Evolutionary conservation across 2,888 invertebrate genomes (phyloP), one percentile per base, ranked within the genome.

Genomic region (Tenthredo amoena): DNA sequence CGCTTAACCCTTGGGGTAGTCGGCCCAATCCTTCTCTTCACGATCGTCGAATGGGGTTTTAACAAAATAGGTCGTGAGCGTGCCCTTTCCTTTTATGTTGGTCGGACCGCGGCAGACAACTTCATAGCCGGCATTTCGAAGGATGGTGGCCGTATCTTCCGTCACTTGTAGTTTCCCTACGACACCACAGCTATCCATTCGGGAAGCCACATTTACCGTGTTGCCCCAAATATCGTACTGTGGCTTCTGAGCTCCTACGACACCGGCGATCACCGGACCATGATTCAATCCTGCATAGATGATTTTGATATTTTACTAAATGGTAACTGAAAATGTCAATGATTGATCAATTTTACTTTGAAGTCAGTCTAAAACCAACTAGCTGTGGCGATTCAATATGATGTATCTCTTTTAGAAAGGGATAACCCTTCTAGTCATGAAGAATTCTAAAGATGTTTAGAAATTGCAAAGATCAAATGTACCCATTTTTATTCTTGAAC

Each of bases 191-290:
- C 98, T 98, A 94, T 99, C 99, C 99, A 99, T 99, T 79, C 99
- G 94, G 6, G 98, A 98, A 0, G 99, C 99, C 15, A 99, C 98
- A 93, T 99, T 99, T 21, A 99, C 99, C 0, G 99, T 99, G 94
- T 99, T 99, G 18, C 99, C 99, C 99, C 99, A 99, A 89, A 99
- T 99, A 92, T 99, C 99, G 94, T 99, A 99, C 94, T 99, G 99
- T 0, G 99, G 99, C 92, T 99, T 99, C 93, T 99, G 98, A 0
- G 99, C 99, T 0, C 99, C 99, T 37, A 99, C 98, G 26, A 99
- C 99, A 0, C 99, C 99, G 0, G 99, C 99, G 92, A 99, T 99
- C 37, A 99, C 98, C 0, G 98, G 97, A 0, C 98, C 98, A 93
- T 98, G 97, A 92, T 96, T 97, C 84, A 98, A 93, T 87, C 98